Conservation (phyloP, 2,113 vertebrate species). For the Rhizomys pruinosus region DNA sequence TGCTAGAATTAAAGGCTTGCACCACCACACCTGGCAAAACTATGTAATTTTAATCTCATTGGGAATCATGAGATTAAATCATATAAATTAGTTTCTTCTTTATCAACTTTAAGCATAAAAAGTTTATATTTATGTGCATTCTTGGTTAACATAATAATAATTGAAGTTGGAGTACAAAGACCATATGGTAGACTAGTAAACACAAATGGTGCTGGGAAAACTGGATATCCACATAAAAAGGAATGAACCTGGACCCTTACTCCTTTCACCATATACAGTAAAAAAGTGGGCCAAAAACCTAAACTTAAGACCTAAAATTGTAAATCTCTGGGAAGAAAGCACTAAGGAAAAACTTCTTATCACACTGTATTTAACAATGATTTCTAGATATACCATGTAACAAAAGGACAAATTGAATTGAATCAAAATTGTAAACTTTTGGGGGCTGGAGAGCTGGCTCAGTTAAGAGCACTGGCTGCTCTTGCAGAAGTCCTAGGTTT, state of each 20-base stretch:
- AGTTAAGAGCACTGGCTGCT: not conserved
- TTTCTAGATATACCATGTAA: not conserved
- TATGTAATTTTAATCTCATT: not conserved
- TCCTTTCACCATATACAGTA: not conserved
- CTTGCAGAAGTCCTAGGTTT: not conserved
- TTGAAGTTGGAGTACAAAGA: not conserved
- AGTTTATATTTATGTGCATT: not conserved
- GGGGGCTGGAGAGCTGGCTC: not conserved
- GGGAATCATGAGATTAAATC: too few species aligned
- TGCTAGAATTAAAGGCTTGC: too few species aligned
- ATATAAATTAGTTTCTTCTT: not conserved
- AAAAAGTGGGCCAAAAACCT: not conserved
- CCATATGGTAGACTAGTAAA: not conserved
- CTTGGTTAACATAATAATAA: constrained; percentile 36
- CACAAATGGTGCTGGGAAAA: not conserved
- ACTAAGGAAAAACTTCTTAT: not conserved
- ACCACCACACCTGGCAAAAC: too few species aligned
- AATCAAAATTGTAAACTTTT: not conserved
- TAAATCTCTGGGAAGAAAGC: not conserved
- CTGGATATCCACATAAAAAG: not conserved
- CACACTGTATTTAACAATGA: not conserved
- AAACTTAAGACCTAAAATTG: not conserved
- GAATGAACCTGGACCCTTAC: not conserved
- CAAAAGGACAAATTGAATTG: not conserved
- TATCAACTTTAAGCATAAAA: not conserved